Evolutionary conservation across 2,797 vertebrate species (phyloP).

Genomic region (Zalophus californianus): DNA sequence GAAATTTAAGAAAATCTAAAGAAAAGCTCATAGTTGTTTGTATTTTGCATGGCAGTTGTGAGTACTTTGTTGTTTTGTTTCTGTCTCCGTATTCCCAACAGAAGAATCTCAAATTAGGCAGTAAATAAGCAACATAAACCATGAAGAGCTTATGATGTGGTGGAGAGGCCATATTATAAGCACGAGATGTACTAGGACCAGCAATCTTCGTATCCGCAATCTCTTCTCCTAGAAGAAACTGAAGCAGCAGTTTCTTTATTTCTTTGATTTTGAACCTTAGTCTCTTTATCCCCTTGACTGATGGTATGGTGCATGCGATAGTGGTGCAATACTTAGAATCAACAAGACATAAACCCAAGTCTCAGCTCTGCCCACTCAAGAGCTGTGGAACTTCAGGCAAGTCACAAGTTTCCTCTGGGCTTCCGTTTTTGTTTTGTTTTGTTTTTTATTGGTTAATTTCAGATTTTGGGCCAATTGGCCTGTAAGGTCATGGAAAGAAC

Average conservation of each 20-base stretch:
- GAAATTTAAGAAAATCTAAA: constrained; percentile 21
- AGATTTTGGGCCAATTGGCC: background rate
- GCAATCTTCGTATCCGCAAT: background rate
- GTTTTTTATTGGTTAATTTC: constrained; percentile 37
- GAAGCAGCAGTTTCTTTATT: background rate
- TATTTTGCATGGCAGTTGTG: background rate
- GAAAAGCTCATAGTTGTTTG: background rate
- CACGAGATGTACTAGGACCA: background rate
- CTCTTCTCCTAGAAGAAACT: no score
- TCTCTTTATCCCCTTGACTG: background rate
- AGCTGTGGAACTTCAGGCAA: background rate
- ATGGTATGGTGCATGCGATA: no score
- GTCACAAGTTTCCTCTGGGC: background rate
- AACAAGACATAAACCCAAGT: background rate
- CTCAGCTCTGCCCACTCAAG: background rate
- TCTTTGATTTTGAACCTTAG: background rate
- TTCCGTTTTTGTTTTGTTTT: background rate
- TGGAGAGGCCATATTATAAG: background rate
- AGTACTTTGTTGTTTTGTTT: background rate
- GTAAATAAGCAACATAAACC: background rate
- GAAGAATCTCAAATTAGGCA: background rate
- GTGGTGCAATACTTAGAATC: background rate
- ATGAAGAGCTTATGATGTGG: background rate
- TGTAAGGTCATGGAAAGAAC: background rate
- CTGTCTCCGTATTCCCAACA: background rate